Base-by-base conservation (phyloP, 2,797 vertebrate genomes). In the Thripadectes ignobilis region DNA sequence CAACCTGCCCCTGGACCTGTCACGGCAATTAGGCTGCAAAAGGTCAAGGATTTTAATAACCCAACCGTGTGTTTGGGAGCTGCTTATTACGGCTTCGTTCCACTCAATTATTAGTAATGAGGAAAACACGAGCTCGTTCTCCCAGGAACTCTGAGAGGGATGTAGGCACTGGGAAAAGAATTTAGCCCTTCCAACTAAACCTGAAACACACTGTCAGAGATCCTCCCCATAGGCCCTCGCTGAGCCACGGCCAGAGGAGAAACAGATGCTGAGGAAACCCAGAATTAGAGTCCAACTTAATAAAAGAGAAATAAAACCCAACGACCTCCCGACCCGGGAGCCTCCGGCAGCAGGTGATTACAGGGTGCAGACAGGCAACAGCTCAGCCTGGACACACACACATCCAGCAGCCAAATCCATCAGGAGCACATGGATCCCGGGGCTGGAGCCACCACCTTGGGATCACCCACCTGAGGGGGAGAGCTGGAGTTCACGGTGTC, bases 401-500 rank as follows among this genome's bases (percentile, higher is more conserved):
- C 2, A 0, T 4, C 61, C 76, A 59, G 78, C 61, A 14, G 27
- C 48, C 67, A 32, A 9, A 71, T 1, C 63, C 75, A 26, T 0
- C 1, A 3, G 23, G 34, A 74, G n/a, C 48, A 29, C 16, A 30
- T 0, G 16, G 68, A 72, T 10, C 3, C 5, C 0, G 7, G 2
- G 32, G 45, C 39, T 32, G 61, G 29, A 12, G 12, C 73, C 41
- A 39, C 2, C 36, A 3, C 32, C 24, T 1, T 0, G 26, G 18
- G 17, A 45, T 83, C 59, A 92, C 95, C 93, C 88, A 98, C 98
- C 98, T 98, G 98, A 7, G 97, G 98, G n/a, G 99, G 99, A 5
- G 98, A 99, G 63, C 96, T 78, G 43, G 98, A 98, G 97, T 94
- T 98, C 71, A 98, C 91, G 2, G 79, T 97, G 94, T 99, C 99